Percentiles rank a stretch among this genome's conserved stretches.
phyloP scores from a whole-genome alignment of 2,113 vertebrate species.

The Oreochromis niloticus region DNA sequence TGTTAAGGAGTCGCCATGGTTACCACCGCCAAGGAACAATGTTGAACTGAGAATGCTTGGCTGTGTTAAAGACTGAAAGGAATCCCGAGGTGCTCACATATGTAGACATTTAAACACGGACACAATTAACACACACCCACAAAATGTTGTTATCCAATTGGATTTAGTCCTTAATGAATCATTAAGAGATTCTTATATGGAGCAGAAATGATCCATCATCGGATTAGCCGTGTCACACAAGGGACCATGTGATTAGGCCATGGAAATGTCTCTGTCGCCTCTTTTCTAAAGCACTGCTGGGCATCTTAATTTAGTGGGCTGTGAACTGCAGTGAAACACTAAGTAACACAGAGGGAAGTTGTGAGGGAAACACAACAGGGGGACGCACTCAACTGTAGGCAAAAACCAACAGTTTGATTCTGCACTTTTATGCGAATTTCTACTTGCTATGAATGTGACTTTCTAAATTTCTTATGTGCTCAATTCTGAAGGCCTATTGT shows the following conservation, averaged over 20 bases:
- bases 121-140: not conserved
- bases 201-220: not conserved
- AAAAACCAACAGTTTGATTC: not conserved
- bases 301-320: conserved; percentile 53
- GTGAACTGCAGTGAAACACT: conserved; percentile 25
- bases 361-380: not conserved
- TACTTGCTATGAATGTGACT: not conserved
- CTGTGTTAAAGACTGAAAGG: conserved; percentile 34
- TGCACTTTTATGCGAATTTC: not conserved
- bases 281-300: conserved; percentile 51
- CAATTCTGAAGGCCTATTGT: conserved; percentile 26
- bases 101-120: not conserved
- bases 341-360: not conserved
- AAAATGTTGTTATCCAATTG: not conserved
- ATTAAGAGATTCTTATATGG: not conserved
- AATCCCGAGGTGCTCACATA: conserved; percentile 22
- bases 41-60: conserved; percentile 39
- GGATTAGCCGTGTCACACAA: conserved; percentile 1
- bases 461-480: not conserved
- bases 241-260: conserved; percentile 1
- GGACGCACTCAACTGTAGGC: not conserved
- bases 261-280: conserved; percentile 34
- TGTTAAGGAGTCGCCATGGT: conserved; percentile 70
- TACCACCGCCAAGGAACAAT: conserved; percentile 52
- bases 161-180: not conserved